A percentile compares a stretch with the other conserved stretches of the same genome.
These are phyloP conservation scores for Megalops atlanticus DNA, from an alignment of 2,113 vertebrate genomes.

Conservation along the genomic window DNA sequence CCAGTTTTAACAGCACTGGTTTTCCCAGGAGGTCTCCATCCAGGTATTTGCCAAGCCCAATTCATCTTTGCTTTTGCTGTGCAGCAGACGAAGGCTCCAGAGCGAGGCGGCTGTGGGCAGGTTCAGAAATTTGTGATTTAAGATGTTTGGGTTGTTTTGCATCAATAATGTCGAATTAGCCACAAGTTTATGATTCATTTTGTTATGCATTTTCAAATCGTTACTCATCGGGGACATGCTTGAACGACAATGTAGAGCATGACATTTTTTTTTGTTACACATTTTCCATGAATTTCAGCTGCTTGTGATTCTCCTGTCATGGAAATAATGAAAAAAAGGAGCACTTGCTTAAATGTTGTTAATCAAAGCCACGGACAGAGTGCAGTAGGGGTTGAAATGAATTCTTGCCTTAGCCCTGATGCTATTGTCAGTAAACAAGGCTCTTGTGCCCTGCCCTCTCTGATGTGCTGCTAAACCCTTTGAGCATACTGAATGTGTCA, in stretches of 20 bases:
- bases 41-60: background rate
- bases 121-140: background rate
- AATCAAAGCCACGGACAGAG: background rate
- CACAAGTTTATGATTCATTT: too few relatives aligned
- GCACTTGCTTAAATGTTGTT: background rate
- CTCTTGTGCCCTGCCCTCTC: constrained; percentile 35
- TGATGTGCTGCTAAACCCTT: constrained; percentile 36
- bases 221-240: background rate
- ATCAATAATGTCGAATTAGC: too few relatives aligned
- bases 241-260: background rate
- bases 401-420: background rate
- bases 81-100: background rate
- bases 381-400: background rate
- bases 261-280: background rate
- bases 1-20: too few relatives aligned
- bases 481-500: constrained; percentile 7
- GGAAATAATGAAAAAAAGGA: background rate
- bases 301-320: background rate
- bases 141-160: too few relatives aligned
- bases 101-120: background rate
- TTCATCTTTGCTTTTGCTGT: background rate
- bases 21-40: background rate
- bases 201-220: background rate
- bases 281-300: background rate
- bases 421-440: constrained; percentile 43